A percentile compares a stretch with the other conserved stretches of the same genome.
Evolutionary conservation across 2,888 invertebrate species (phyloP).

Genomic region (Troides aeacus): DNA sequence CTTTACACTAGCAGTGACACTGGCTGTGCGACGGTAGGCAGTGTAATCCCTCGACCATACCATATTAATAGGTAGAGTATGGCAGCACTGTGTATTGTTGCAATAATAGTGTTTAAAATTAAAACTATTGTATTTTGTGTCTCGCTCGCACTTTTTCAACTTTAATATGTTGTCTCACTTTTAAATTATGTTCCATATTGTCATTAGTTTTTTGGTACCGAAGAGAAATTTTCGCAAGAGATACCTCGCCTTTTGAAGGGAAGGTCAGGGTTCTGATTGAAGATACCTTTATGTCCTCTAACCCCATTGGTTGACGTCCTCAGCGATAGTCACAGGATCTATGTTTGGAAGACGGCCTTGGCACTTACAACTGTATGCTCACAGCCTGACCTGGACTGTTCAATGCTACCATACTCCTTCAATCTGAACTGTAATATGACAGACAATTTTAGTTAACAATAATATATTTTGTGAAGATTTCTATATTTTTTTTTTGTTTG

Average conservation of each 20-base stretch:
- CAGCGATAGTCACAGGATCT: too few species aligned
- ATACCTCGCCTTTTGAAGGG: too few species aligned
- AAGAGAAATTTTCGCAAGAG: not conserved
- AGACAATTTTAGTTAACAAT: constrained; percentile 24
- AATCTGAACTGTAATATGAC: constrained; percentile 5
- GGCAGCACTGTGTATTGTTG: constrained; percentile 11
- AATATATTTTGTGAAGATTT: constrained; percentile 28
- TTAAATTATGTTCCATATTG: constrained; percentile 1
- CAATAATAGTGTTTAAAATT: not conserved
- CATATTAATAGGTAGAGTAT: constrained; percentile 22
- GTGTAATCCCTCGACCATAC: constrained; percentile 21
- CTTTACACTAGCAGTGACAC: constrained; percentile 9
- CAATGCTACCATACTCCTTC: constrained; percentile 9
- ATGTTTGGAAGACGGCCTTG: too few species aligned
- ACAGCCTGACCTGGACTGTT: not conserved
- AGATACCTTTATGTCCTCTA: too few species aligned
- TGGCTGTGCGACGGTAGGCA: constrained; percentile 7
- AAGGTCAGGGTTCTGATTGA: too few species aligned
- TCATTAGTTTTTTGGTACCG: constrained; percentile 1
- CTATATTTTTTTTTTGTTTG: constrained; percentile 16
- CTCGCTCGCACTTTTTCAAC: not conserved
- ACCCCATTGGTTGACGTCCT: too few species aligned
- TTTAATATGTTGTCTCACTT: constrained; percentile 3
- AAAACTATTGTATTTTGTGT: not conserved
- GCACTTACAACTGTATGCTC: too few species aligned